Evolutionary conservation across 2,888 invertebrate genomes (phyloP).

Genomic region (Crioceris asparagi): DNA sequence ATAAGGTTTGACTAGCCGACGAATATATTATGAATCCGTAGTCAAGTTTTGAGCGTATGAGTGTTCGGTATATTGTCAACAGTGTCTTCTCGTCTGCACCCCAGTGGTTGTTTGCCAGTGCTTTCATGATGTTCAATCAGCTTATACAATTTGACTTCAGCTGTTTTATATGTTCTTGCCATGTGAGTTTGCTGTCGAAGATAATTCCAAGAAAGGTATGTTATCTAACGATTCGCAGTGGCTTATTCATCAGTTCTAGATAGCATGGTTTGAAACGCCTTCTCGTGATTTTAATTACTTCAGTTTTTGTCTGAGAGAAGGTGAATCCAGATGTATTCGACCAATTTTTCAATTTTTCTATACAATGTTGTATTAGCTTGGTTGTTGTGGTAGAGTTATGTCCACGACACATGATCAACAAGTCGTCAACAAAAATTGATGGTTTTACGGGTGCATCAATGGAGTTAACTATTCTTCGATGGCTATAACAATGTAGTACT

Average conservation of each 20-base stretch:
- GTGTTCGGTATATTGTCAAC: not conserved
- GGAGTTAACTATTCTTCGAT: not conserved
- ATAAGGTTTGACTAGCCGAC: not conserved
- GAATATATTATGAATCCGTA: constrained; percentile 3
- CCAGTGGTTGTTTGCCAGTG: constrained; percentile 2
- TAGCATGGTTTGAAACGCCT: too few relatives aligned
- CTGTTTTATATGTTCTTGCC: constrained; percentile 1
- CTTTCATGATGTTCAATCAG: constrained; percentile 3
- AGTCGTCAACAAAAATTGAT: too few relatives aligned
- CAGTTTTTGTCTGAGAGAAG: too few relatives aligned
- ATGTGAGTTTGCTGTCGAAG: not conserved
- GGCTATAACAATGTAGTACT: constrained; percentile 3
- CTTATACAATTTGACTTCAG: constrained; percentile 1
- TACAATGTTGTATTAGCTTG: not conserved
- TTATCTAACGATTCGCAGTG: not conserved
- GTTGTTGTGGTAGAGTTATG: not conserved
- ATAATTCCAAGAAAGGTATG: constrained; percentile 1
- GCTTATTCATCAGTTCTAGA: not conserved
- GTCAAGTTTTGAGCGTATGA: constrained; percentile 3
- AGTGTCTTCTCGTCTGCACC: not conserved
- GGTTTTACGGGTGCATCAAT: not conserved
- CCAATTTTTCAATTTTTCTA: not conserved
- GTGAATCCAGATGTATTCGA: too few relatives aligned
- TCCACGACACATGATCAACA: not conserved
- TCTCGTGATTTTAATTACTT: too few relatives aligned